Evolutionary conservation across 2,113 vertebrate species (phyloP).

Genomic region (Actinemys pallida): DNA sequence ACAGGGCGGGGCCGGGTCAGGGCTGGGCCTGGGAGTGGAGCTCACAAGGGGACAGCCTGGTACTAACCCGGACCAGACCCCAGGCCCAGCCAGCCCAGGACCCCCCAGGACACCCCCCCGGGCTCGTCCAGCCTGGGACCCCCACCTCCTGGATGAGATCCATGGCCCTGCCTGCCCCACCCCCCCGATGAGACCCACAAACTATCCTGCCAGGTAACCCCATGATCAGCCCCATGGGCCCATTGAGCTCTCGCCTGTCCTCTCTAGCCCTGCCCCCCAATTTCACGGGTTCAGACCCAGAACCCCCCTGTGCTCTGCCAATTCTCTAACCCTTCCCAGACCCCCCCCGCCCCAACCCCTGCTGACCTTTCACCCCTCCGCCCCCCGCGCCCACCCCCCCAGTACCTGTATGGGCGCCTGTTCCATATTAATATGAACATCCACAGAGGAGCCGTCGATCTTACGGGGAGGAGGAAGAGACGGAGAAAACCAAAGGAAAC

Average conservation of each 20-base stretch:
- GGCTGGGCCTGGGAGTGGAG: too few species aligned
- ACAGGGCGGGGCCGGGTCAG: background rate
- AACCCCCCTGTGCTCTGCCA: background rate
- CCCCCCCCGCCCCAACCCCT: background rate
- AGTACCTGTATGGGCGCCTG: slow-evolving; percentile 81
- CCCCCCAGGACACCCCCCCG: too few species aligned
- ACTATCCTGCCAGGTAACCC: background rate
- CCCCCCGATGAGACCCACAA: too few species aligned
- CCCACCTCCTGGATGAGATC: background rate
- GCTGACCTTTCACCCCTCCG: too few species aligned
- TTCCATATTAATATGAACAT: slow-evolving; percentile 93
- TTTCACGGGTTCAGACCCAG: background rate
- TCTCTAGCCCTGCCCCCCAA: background rate
- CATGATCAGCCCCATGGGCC: background rate
- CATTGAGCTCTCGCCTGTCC: background rate
- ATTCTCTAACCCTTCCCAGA: background rate
- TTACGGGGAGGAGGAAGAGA: slow-evolving; percentile 44
- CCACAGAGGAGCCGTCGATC: slow-evolving; percentile 87
- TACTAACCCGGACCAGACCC: background rate
- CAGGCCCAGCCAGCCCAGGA: too few species aligned
- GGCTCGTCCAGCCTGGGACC: background rate
- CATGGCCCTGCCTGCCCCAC: background rate
- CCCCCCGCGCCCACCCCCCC: slow-evolving; percentile 39
- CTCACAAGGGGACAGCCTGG: background rate
- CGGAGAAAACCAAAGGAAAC: background rate